Percentiles rank a stretch among this genome's conserved stretches.
phyloP scores from a whole-genome alignment of 2,888 invertebrate species.

The Lobophora halterata region DNA sequence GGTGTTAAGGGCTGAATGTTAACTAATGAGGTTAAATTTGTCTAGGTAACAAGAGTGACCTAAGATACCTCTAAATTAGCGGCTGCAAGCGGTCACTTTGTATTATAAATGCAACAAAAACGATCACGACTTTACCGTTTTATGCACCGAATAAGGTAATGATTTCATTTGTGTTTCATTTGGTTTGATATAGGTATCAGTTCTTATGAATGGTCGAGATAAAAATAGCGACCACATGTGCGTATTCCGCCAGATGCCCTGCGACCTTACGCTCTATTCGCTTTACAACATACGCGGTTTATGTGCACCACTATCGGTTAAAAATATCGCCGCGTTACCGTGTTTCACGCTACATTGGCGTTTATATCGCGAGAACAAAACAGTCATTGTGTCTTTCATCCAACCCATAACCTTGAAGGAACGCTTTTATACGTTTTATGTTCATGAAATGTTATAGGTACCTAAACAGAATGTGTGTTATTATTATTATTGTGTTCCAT shows the following conservation, averaged over 20 bases:
- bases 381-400: constrained; percentile 40
- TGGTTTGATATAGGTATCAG: constrained; percentile 59
- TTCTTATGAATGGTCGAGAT: constrained; percentile 63
- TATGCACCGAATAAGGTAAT: too few relatives aligned
- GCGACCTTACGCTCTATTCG: constrained; percentile 65
- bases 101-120: too few relatives aligned
- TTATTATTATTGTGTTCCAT: too few relatives aligned
- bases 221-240: constrained; percentile 73
- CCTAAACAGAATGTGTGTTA: too few relatives aligned
- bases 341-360: constrained; percentile 53
- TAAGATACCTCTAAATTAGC: too few relatives aligned
- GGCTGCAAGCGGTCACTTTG: too few relatives aligned
- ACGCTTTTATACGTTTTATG: constrained; percentile 21
- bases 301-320: constrained; percentile 44
- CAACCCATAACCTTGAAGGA: constrained; percentile 23
- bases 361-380: constrained; percentile 50
- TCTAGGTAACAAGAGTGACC: too few relatives aligned
- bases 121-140: too few relatives aligned
- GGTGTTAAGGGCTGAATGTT: too few relatives aligned
- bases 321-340: constrained; percentile 53
- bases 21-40: too few relatives aligned
- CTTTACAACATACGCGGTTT: constrained; percentile 50
- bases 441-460: constrained; percentile 22
- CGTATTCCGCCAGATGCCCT: constrained; percentile 72
- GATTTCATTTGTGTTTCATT: constrained; percentile 42